Base-by-base conservation (phyloP, 2,888 invertebrate genomes). In the Cheilosia vernalis region DNA sequence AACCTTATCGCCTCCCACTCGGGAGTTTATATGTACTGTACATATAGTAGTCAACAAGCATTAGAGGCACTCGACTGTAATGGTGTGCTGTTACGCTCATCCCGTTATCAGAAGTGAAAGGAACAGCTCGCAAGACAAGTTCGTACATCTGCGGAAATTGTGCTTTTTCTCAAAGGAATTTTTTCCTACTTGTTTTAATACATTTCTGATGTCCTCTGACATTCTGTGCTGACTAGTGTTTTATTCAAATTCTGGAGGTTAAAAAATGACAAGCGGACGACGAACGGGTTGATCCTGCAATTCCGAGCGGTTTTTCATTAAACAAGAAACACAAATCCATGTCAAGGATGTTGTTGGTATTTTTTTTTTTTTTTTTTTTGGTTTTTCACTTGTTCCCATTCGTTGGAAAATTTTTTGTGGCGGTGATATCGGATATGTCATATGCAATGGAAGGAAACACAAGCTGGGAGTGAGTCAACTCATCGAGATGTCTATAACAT, bases 271-370 rank as follows among this genome's bases (percentile, higher is more conserved):
- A 77, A 77, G 47, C 21, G 55, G 74, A 10, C 60, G 55, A 58
- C 27, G 53, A 67, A n/a, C 60, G 55, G 64, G 49, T 51, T 74
- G 47, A 17, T 37, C 67, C 69, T 58, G 51, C 37, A 64, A 51
- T 82, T 77, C 60, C 55, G 58, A 24, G 64, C 72, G 9, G 17
- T 17, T 30, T 67, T 24, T 56, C 60, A 64, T 70, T 21, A 21
- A 27, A 15, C 37, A 53, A 51, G n/a, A 61, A 40, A 21, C 21
- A 53, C n/a, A 40, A 58, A 69, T 76, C 37, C 51, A 69, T 77
- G 77, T 82, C 77, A 77, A 82, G 81, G 77, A 82, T 81, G 51
- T 40, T n/a, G n/a, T 10, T 42, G 58, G 33, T n/a, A 49, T 17
- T 56, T 51, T 42, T 27, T 1, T 2, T 21, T 21, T 60, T 70